Evolutionary conservation across 2,888 invertebrate genomes (phyloP), one percentile per base, ranked within the genome.

Genomic region (Adineta ricciae): DNA sequence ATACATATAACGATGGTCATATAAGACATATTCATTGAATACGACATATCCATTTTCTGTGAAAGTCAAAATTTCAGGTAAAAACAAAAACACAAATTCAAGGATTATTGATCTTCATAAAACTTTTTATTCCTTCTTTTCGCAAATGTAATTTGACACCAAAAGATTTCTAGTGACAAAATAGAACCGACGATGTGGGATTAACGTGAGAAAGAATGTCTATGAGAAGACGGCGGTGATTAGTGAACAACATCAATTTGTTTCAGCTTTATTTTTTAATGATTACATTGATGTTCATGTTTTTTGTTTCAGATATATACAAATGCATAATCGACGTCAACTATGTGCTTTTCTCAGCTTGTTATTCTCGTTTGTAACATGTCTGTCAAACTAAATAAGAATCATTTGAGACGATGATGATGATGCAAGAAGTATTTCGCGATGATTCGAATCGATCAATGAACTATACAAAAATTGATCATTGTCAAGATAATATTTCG

Each of bases 261-360:
- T 64, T 32, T 64, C 64, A 64, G 64, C 64, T 64, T 64, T 64
- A 64, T 64, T 64, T 64, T 64, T 64, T 36, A 64, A 64, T 64
- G 64, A 64, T 64, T 64, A 64, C 64, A 64, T 64, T 64, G 32
- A 16, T 27, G 11, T 64, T 32, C 5, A 19, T 5, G 27, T 64
- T 16, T 32, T 1, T 54, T 32, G 27, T 64, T 64, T 64, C 64
- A 64, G 64, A 64, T 64, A 64, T 27, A 64, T 32, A 64, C 64
- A 64, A 64, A 64, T 64, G 32, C 36, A 36, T 64, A 64, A 64
- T 64, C 27, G 16, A 14, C 27, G 14, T 16, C 4, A 46, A 46
- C 46, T 46, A 19, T 16, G 19, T 32, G 64, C 3, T 64, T 54
- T 64, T 32, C 32, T 64, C 64, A 64, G 64, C 64, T 64, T 64